Conservation (phyloP, 1,140 invertebrate species). For the Penaeus vannamei region DNA sequence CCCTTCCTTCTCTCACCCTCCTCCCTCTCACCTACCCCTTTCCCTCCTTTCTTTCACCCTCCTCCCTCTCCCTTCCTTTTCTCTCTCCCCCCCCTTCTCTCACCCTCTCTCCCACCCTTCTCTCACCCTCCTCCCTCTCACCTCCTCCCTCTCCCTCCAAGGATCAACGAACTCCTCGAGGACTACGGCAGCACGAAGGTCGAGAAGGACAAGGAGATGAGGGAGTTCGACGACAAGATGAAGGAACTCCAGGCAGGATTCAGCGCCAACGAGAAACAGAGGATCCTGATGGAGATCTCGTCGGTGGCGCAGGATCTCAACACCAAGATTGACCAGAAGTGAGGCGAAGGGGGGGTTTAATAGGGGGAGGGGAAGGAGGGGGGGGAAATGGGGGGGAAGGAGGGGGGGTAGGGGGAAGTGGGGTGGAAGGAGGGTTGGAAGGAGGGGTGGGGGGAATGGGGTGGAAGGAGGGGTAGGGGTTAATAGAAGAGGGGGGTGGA, state of each 20-base stretch:
- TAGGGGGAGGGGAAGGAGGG: too few species aligned
- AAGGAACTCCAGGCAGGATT: constrained; percentile 63
- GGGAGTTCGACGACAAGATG: constrained; percentile 60
- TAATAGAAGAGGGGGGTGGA: neutral
- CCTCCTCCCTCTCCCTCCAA: neutral
- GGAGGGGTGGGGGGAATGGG: neutral
- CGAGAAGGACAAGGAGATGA: constrained; percentile 64
- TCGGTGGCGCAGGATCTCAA: constrained; percentile 58
- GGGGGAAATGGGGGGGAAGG: neutral
- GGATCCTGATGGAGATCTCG: constrained; percentile 63
- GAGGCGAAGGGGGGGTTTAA: neutral
- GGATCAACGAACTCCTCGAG: constrained; percentile 61
- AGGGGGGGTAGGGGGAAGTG: neutral
- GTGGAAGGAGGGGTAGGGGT: neutral
- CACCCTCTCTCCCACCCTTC: too few species aligned
- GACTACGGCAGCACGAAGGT: constrained; percentile 62
- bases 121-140: too few species aligned
- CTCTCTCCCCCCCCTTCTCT: too few species aligned
- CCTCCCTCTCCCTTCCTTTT: too few species aligned
- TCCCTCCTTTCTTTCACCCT: too few species aligned
- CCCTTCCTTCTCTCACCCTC: too few species aligned
- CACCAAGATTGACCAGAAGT: constrained; percentile 65
- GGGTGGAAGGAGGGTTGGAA: neutral
- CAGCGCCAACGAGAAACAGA: constrained; percentile 59
- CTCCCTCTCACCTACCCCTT: too few species aligned